These are phyloP conservation scores for Brotula barbata DNA, from an alignment of 2,797 vertebrate genomes.

Conservation along the genomic window DNA sequence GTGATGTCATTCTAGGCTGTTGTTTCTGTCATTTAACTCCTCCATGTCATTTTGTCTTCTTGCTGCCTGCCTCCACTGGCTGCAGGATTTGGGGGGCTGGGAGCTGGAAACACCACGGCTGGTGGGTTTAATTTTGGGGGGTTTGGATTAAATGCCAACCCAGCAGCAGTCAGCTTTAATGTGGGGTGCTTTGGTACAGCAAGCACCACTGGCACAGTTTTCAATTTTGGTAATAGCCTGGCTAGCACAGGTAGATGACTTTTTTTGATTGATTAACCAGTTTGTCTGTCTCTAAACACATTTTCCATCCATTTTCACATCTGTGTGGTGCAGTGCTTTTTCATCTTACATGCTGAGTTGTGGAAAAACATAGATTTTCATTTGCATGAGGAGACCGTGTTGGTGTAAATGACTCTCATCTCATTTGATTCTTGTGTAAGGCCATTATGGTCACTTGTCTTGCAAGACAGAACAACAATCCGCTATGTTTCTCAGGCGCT, in stretches of 20 bases:
- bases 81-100: conserved; percentile 98
- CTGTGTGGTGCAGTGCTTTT: conserved; percentile 49
- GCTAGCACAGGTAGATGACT: conserved; percentile 92
- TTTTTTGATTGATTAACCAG: conserved; percentile 61
- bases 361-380: conserved; percentile 23
- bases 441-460: conserved; percentile 10
- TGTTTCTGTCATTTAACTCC: conserved; percentile 70
- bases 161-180: conserved; percentile 95
- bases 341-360: conserved; percentile 36
- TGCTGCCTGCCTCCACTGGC: conserved; percentile 81
- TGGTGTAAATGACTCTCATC: conserved; percentile 11
- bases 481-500: conserved; percentile 76
- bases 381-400: conserved; percentile 54
- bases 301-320: conserved; percentile 47
- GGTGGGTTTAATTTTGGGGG: conserved; percentile 99
- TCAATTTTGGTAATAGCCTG: conserved; percentile 99
- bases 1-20: conserved; percentile 8
- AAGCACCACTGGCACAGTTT: conserved; percentile 88
- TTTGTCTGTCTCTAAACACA: conserved; percentile 54
- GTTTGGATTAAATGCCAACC: conserved; percentile 94
- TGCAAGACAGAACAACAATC: conserved; percentile 13
- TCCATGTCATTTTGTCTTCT: conserved; percentile 78
- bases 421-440: conserved; percentile 28
- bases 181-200: conserved; percentile 94
- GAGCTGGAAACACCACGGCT: conserved; percentile 88